These are phyloP conservation scores for Telmatherina bonti DNA, from an alignment of 2,797 vertebrate genomes.

Conservation along the genomic window DNA sequence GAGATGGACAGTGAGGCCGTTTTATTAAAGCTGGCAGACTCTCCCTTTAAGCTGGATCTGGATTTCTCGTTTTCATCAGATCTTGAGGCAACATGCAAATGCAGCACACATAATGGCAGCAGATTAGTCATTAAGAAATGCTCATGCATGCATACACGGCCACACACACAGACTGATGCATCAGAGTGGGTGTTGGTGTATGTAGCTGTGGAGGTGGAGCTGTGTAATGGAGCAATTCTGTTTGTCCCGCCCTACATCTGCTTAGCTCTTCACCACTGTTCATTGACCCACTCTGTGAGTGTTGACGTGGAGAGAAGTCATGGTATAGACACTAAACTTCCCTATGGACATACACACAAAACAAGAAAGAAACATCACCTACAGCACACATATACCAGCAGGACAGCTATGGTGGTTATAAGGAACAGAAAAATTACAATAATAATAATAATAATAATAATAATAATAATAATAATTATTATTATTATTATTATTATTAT, in stretches of 20 bases:
- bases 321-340: not conserved
- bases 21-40: not conserved
- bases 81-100: constrained; percentile 18
- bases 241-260: constrained; percentile 70
- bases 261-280: constrained; percentile 46
- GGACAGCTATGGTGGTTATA: not conserved
- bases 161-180: constrained; percentile 13
- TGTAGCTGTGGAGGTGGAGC: constrained; percentile 40
- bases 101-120: constrained; percentile 9
- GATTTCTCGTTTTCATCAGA: constrained; percentile 2
- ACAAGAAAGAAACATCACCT: not conserved
- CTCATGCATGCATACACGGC: constrained; percentile 54
- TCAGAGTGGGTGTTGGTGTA: constrained; percentile 16
- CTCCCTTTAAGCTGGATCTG: constrained; percentile 27
- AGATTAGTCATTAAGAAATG: constrained; percentile 63
- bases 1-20: not conserved
- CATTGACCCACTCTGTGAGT: constrained; percentile 31
- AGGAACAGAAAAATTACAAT: not conserved
- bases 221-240: constrained; percentile 56
- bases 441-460: no score
- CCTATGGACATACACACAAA: not conserved
- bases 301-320: constrained; percentile 2
- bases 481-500: no score
- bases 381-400: not conserved
- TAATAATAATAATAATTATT: no score